phyloP scores from a whole-genome alignment of 2,797 vertebrate species.

The Australoheros facetus region DNA sequence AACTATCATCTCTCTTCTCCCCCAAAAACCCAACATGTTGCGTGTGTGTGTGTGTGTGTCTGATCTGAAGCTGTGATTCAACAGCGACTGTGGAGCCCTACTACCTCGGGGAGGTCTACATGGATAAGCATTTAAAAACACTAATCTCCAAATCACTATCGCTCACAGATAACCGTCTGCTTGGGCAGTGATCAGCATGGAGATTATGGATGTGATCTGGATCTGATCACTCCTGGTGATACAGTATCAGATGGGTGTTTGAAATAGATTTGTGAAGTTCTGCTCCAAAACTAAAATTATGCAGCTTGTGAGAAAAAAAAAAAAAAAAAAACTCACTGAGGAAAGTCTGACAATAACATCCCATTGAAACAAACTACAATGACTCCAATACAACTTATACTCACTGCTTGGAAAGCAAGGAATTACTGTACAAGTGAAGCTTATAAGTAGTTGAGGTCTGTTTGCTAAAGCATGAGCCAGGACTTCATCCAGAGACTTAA shows the following conservation, averaged over 20 bases:
- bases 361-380: background rate
- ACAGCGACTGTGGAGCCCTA: slow-evolving; percentile 35
- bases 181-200: slow-evolving; percentile 64
- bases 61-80: slow-evolving; percentile 42
- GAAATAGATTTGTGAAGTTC: slow-evolving; percentile 54
- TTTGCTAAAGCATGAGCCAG: background rate
- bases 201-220: slow-evolving; percentile 68
- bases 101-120: slow-evolving; percentile 68
- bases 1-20: slow-evolving; percentile 27
- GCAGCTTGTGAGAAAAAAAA: background rate
- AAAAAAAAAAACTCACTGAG: background rate
- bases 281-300: slow-evolving; percentile 49
- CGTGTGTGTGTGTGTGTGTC: slow-evolving; percentile 26
- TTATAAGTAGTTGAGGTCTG: background rate
- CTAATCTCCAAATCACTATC: slow-evolving; percentile 71
- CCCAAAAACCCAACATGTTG: slow-evolving; percentile 54
- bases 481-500: background rate
- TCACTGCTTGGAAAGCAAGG: background rate
- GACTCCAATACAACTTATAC: background rate
- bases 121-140: slow-evolving; percentile 73
- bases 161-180: slow-evolving; percentile 63
- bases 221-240: slow-evolving; percentile 66
- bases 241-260: slow-evolving; percentile 42
- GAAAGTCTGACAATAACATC: background rate
- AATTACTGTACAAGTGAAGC: background rate